A percentile compares a stretch with the other conserved stretches of the same genome.
These are phyloP conservation scores for Therioaphis trifolii DNA, from an alignment of 2,888 invertebrate species.

Conservation along the genomic window DNA sequence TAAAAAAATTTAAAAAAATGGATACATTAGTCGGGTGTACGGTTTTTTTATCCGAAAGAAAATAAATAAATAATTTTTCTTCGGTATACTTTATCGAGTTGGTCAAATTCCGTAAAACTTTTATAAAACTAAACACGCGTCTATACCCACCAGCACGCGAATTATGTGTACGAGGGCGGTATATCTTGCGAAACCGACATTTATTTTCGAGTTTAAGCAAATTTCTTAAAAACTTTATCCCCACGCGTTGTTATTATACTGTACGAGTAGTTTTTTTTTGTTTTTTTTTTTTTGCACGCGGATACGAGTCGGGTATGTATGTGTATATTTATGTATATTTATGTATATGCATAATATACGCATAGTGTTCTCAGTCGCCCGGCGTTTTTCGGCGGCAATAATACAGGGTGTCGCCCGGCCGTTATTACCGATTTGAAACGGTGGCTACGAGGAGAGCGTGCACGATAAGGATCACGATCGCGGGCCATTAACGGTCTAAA, in stretches of 20 bases:
- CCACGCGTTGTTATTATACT: not conserved
- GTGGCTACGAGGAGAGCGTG: too few species aligned
- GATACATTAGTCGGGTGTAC: too few species aligned
- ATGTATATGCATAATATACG: too few species aligned
- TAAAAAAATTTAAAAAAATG: too few species aligned
- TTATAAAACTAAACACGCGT: conserved; percentile 23
- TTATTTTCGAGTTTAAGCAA: conserved; percentile 29
- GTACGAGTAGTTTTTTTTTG: too few species aligned
- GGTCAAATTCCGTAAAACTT: conserved; percentile 29
- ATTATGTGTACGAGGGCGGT: not conserved
- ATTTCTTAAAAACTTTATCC: conserved; percentile 19
- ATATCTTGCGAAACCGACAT: conserved; percentile 3
- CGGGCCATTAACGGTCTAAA: too few species aligned
- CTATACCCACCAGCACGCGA: not conserved
- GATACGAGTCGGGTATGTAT: too few species aligned
- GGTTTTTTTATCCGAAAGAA: not conserved
- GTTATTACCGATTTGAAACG: too few species aligned
- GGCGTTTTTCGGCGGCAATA: not conserved
- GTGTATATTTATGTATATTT: too few species aligned
- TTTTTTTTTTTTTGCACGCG: too few species aligned
- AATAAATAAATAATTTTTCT: conserved; percentile 26
- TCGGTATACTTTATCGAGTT: not conserved
- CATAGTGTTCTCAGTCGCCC: not conserved
- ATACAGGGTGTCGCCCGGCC: not conserved
- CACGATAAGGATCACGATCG: too few species aligned